Percentiles rank a stretch among this genome's conserved stretches.
Conservation (phyloP, 2,888 invertebrate species). For the Diachrysia chrysitis region DNA sequence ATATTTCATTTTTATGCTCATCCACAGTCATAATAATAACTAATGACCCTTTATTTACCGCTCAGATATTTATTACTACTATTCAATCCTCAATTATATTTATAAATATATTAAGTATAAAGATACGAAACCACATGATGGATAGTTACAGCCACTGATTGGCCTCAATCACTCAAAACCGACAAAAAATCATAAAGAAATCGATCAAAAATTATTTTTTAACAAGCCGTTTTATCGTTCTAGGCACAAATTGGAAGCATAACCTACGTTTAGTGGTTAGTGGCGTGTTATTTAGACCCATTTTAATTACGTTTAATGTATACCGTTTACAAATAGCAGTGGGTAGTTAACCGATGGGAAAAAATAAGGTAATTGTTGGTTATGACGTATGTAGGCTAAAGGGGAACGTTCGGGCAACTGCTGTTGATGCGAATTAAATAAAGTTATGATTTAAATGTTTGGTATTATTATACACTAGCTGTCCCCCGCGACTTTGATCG, state of each 20-base stretch:
- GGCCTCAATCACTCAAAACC: slow-evolving; percentile 54
- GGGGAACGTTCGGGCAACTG: slow-evolving; percentile 25
- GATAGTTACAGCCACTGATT: slow-evolving; percentile 52
- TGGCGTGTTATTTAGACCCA: slow-evolving; percentile 70
- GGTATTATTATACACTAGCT: not conserved
- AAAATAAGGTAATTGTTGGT: slow-evolving; percentile 69
- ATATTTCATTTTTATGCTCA: slow-evolving; percentile 7
- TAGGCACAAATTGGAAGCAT: slow-evolving; percentile 65
- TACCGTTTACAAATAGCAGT: slow-evolving; percentile 73
- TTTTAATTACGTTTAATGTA: slow-evolving; percentile 75
- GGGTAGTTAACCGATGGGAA: slow-evolving; percentile 61
- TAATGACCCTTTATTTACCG: slow-evolving; percentile 28
- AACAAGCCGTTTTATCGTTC: slow-evolving; percentile 71
- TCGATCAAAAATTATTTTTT: slow-evolving; percentile 60
- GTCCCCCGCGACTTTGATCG: too few species aligned
- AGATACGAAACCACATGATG: slow-evolving; percentile 37
- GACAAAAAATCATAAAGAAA: slow-evolving; percentile 48
- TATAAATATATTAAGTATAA: slow-evolving; percentile 30
- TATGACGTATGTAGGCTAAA: slow-evolving; percentile 39
- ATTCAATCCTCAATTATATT: slow-evolving; percentile 36
- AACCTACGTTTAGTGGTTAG: slow-evolving; percentile 65
- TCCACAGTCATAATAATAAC: slow-evolving; percentile 1
- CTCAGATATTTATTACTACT: slow-evolving; percentile 21
- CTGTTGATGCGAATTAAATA: not conserved
- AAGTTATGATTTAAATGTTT: not conserved